Conservation (phyloP, 2,888 invertebrate species). For the Dryadula phaetusa region DNA sequence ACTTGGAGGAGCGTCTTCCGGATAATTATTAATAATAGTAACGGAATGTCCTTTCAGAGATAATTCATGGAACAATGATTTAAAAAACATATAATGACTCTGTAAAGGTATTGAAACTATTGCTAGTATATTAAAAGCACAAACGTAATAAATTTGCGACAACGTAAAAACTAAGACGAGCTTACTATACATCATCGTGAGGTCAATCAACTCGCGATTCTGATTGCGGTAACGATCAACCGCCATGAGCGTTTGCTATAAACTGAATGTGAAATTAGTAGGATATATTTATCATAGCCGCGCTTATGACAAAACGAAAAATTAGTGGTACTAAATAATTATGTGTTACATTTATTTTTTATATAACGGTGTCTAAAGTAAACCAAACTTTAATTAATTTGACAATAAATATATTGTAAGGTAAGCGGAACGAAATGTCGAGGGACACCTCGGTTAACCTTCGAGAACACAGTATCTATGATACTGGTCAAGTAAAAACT, state of each 20-base stretch:
- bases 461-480: too few species aligned
- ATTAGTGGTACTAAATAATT: neutral
- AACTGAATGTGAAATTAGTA: conserved; percentile 31
- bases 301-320: neutral
- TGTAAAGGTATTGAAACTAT: conserved; percentile 84
- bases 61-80: conserved; percentile 82
- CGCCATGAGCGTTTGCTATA: conserved; percentile 26
- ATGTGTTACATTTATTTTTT: neutral
- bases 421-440: too few species aligned
- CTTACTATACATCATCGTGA: conserved; percentile 40
- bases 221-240: conserved; percentile 35
- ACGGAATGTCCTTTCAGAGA: conserved; percentile 85
- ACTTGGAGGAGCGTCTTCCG: conserved; percentile 64
- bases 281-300: neutral
- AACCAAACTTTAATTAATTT: too few species aligned
- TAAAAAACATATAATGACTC: conserved; percentile 87
- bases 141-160: conserved; percentile 49
- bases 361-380: too few species aligned
- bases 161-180: conserved; percentile 39
- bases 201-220: conserved; percentile 47
- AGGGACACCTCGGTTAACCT: too few species aligned
- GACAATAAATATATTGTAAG: too few species aligned
- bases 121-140: conserved; percentile 75
- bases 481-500: too few species aligned
- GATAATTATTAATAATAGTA: conserved; percentile 86